phyloP scores from a whole-genome alignment of 2,888 invertebrate species.

The Pasiphila rectangulata region DNA sequence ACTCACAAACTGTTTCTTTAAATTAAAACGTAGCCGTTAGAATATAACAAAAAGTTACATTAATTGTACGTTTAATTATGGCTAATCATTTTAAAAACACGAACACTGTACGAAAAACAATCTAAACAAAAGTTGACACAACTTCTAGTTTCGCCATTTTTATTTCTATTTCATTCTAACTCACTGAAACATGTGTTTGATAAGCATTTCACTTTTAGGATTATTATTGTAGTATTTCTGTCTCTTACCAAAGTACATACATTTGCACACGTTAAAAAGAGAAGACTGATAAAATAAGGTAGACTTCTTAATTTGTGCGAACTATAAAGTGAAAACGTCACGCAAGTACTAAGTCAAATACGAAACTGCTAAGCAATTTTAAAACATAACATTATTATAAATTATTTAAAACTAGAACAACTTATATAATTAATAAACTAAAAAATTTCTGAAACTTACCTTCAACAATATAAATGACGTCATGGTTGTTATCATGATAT shows the following conservation, averaged over 20 bases:
- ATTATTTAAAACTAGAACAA: conserved; percentile 9
- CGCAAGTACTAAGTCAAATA: conserved; percentile 54
- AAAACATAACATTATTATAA: conserved; percentile 15
- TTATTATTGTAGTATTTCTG: conserved; percentile 1
- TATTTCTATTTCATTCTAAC: conserved; percentile 67
- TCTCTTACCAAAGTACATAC: conserved; percentile 25
- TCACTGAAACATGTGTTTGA: conserved; percentile 37
- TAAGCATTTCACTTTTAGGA: conserved; percentile 28
- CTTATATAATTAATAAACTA: conserved; percentile 6
- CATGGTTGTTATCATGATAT: conserved; percentile 81
- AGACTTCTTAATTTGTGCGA: conserved; percentile 35
- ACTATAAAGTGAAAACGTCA: conserved; percentile 64
- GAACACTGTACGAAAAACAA: conserved; percentile 14
- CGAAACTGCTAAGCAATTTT: conserved; percentile 64
- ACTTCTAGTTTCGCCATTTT: conserved; percentile 49
- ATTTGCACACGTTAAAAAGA: conserved; percentile 43
- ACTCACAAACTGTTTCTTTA: not conserved
- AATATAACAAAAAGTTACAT: no score
- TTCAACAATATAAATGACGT: conserved; percentile 79
- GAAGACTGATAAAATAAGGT: conserved; percentile 36
- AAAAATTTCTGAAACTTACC: conserved; percentile 55
- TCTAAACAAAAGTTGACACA: conserved; percentile 46
- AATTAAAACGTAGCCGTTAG: not conserved
- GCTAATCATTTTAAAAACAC: no score
- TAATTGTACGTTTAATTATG: not conserved